A percentile compares a stretch with the other conserved stretches of the same genome.
These are phyloP conservation scores for Macrochelys suwanniensis DNA, from an alignment of 2,797 vertebrate genomes.

Conservation along the genomic window DNA sequence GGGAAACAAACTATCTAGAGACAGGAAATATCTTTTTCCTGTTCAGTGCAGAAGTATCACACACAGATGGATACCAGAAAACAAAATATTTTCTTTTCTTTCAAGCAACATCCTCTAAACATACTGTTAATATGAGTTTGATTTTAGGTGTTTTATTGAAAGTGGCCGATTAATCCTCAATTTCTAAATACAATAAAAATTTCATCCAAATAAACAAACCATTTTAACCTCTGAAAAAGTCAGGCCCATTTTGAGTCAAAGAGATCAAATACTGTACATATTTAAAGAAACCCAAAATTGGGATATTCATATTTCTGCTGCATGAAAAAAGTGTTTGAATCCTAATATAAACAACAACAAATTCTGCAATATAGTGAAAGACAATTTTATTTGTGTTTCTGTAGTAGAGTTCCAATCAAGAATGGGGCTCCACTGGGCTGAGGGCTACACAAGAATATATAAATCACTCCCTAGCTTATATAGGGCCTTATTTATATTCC, in stretches of 20 bases:
- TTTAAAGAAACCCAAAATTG: background rate
- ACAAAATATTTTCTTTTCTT: constrained; percentile 36
- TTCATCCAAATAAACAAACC: background rate
- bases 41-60: constrained; percentile 11
- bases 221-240: background rate
- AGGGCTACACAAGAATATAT: background rate
- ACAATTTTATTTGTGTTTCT: background rate
- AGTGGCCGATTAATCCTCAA: background rate
- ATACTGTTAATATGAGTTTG: background rate
- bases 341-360: background rate
- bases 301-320: background rate
- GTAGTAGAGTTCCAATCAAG: background rate
- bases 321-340: background rate
- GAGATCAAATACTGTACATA: background rate
- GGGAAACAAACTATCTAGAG: constrained; percentile 64
- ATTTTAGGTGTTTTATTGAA: background rate
- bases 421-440: fast-evolving
- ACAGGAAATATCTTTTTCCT: constrained; percentile 71
- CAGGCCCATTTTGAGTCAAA: background rate
- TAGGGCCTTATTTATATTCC: background rate
- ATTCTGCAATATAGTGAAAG: background rate
- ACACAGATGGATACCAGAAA: constrained; percentile 48
- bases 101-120: constrained; percentile 18
- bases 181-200: constrained; percentile 20
- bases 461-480: background rate